Evolutionary conservation across 2,888 invertebrate species (phyloP).

Genomic region (Lasioglossum pauxillum): DNA sequence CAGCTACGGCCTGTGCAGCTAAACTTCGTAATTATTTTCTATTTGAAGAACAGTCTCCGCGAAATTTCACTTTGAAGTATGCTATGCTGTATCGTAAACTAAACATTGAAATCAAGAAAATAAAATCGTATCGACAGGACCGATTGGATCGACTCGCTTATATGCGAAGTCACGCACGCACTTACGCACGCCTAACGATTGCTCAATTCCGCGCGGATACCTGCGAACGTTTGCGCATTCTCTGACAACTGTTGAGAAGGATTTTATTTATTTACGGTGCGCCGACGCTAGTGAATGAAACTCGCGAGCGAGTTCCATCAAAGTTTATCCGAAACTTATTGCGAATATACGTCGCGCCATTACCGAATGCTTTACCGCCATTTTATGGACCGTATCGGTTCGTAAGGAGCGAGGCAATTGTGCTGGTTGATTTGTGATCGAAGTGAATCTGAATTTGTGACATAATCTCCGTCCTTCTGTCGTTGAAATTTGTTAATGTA

Average conservation of each 20-base stretch:
- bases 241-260: constrained; percentile 62
- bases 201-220: constrained; percentile 53
- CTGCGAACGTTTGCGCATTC: constrained; percentile 74
- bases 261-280: constrained; percentile 71
- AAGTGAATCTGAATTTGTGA: constrained; percentile 8
- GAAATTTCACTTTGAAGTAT: neutral
- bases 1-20: neutral
- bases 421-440: constrained; percentile 21
- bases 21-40: constrained; percentile 11
- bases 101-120: neutral
- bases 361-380: constrained; percentile 41
- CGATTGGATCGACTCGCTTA: constrained; percentile 17
- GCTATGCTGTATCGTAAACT: neutral
- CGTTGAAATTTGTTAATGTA: neutral
- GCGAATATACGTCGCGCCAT: constrained; percentile 12
- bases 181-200: constrained; percentile 57
- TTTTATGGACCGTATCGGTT: constrained; percentile 26
- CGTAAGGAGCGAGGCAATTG: neutral
- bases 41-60: neutral
- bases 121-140: neutral
- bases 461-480: neutral
- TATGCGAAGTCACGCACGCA: constrained; percentile 60
- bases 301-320: constrained; percentile 54
- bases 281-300: constrained; percentile 61
- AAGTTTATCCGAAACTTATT: constrained; percentile 25